Conservation (phyloP, 2,797 vertebrate genomes). For the Acanthiza pusilla region DNA sequence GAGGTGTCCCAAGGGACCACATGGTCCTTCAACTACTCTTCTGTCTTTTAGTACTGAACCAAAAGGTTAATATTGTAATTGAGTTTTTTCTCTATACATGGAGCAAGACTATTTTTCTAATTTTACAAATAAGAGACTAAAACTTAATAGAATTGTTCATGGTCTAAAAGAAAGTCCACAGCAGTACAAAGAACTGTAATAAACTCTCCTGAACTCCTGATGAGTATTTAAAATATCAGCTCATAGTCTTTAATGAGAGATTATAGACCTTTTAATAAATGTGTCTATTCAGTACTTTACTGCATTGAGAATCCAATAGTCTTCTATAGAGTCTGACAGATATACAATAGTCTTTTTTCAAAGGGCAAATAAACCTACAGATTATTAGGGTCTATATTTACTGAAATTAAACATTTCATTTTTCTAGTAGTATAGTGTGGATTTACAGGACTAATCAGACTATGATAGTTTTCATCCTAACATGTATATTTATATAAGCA, state of each 20-base stretch:
- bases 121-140: background rate
- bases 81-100: background rate
- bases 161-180: background rate
- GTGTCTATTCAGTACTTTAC: background rate
- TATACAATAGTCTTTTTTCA: background rate
- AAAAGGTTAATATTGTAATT: background rate
- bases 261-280: background rate
- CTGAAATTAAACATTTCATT: background rate
- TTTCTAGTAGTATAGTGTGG: background rate
- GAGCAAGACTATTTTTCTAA: background rate
- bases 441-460: background rate
- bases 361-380: background rate
- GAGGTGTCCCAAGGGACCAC: rapidly evolving
- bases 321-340: background rate
- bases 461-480: background rate
- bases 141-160: background rate
- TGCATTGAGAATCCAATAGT: background rate
- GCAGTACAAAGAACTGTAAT: background rate
- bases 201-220: background rate
- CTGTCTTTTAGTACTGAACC: background rate
- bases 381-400: background rate
- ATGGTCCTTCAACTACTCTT: background rate
- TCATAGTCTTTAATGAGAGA: background rate
- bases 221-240: background rate
- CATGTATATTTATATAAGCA: background rate